Conservation (phyloP, 2,797 vertebrate species). For the Peromyscus attwateri region DNA sequence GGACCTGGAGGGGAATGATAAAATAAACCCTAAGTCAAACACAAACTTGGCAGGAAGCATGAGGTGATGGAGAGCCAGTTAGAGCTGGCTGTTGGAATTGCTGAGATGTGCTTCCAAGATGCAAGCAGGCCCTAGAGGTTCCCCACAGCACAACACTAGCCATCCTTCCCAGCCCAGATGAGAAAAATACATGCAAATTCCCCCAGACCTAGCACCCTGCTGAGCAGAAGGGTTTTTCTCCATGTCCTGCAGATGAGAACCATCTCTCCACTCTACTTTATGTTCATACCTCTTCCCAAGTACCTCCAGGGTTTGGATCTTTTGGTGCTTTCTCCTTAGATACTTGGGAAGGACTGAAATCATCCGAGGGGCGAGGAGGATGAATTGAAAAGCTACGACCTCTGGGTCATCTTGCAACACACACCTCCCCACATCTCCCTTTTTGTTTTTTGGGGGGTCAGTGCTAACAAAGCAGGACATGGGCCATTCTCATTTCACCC, state of each 20-base stretch:
- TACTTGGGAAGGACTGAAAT: neutral
- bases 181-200: neutral
- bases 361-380: neutral
- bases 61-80: neutral
- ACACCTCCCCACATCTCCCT: neutral
- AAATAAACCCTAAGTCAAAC: conserved; percentile 37
- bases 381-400: neutral
- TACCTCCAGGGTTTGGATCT: neutral
- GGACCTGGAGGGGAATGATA: neutral
- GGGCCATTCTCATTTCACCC: neutral
- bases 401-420: neutral
- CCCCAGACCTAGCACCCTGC: neutral
- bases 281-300: neutral
- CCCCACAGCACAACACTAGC: too few species aligned
- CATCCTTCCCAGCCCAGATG: neutral
- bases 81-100: neutral
- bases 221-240: neutral
- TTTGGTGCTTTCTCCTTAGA: conserved; percentile 7
- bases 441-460: neutral
- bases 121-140: neutral
- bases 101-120: neutral
- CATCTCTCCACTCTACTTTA: neutral
- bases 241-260: neutral
- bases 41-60: conserved; percentile 14
- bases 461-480: neutral